Evolutionary conservation across 2,888 invertebrate genomes (phyloP), one percentile per base, ranked within the genome.

Genomic region (Limenitis camilla): DNA sequence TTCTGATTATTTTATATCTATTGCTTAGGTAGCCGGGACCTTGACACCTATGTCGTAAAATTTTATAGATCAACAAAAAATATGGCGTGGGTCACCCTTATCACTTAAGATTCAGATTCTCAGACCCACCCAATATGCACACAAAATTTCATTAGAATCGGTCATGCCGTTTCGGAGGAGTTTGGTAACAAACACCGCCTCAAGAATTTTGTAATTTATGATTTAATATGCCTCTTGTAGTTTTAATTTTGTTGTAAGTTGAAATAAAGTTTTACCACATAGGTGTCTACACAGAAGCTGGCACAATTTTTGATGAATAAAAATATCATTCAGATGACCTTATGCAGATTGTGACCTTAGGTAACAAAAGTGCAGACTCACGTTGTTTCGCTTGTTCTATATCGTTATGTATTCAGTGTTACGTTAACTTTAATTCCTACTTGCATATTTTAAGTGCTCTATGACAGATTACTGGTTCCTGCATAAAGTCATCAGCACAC

Each of bases 181-280:
- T n/a, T n/a, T 19, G 19, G 19, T 19, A 19, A 19, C 19, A 19
- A 19, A 19, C 19, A 19, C 1, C 19, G 19, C 1, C 3, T 2
- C 19, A 3, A 19, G 19, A 19, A 19, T 19, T 19, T 3, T 19
- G 19, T 19, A 3, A 2, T 19, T 19, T 19, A 19, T 2, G 19
- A 19, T 19, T 19, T 19, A 2, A 19, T 1, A 2, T 19, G 2
- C 19, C 19, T 19, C 19, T 19, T 19, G 19, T 19, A 19, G n/a
- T n/a, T n/a, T n/a, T n/a, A n/a, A n/a, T n/a, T n/a, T 19, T 19
- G 19, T 19, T 2, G 19, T 19, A 19, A 19, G 46, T 7, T 49
- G 46, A 49, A 30, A 45, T 46, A n/a, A 30, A 55, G 40, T 47
- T 56, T 46, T 52, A 49, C 55, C 55, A 58, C 55, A 55, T 36